Base-by-base conservation (phyloP, 2,888 invertebrate genomes). In the Andrena praecox region DNA sequence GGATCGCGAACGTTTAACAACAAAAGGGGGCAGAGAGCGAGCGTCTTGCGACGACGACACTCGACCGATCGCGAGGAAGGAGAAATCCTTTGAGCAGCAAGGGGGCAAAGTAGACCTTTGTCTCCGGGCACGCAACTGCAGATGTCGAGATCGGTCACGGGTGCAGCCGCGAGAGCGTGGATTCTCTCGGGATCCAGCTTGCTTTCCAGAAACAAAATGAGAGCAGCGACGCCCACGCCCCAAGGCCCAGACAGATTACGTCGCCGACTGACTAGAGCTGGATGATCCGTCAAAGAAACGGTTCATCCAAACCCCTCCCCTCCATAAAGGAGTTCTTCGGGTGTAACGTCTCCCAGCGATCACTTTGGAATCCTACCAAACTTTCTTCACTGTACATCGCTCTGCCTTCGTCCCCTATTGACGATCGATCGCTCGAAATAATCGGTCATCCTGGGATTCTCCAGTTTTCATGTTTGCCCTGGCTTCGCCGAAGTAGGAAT, bases 211-310 rank as follows among this genome's bases (percentile, higher is more conserved):
- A 86, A 87, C 82, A 82, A 87, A 89, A 80, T 79, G 83, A 73
- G 87, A 86, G 84, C 71, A 85, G 80, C 84, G 80, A 85, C 86
- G 85, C 85, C 86, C 85, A 84, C 82, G 88, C 90, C 90, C 85
- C 88, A 77, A 88, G 91, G 86, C 86, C 89, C 85, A 89, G 87
- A 87, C 90, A 89, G 89, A 89, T 89, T 89, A 89, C 89, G 84
- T 82, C 87, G 85, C 77, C 89, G 88, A 85, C 83, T 77, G 88
- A 87, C 87, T 85, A 75, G 83, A 87, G 88, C 82, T 83, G 89
- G 87, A 88, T 90, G 87, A 91, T 91, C 89, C 90, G 88, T 86
- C 90, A 89, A 90, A 91, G 89, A 88, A 89, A 88, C 83, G 83
- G 75, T 77, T 85, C 86, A 67, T 81, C 75, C 85, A 74, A 42